Percentiles rank a stretch among this genome's conserved stretches.
Evolutionary conservation across 35 echinoderm and acorn worm genomes (phyloP).

Genomic region (Lytechinus pictus): DNA sequence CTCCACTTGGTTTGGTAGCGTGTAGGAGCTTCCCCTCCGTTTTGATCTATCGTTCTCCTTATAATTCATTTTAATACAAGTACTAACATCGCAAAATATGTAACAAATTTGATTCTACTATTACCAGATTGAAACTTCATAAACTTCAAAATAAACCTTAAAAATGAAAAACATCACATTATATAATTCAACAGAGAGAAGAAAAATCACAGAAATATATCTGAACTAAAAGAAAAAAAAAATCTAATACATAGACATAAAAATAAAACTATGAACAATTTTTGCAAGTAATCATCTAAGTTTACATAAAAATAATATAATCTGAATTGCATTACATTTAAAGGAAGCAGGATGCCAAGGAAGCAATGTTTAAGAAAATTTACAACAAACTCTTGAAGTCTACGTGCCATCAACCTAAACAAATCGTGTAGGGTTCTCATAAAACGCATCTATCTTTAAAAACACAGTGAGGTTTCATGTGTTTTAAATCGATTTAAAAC

Average conservation of each 20-base stretch:
- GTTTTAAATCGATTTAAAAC: no score
- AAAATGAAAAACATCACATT: not conserved
- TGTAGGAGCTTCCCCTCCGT: not conserved
- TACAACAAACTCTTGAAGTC: not conserved
- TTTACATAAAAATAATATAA: not conserved
- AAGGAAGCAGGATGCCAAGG: not conserved
- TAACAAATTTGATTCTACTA: not conserved
- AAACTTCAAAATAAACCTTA: not conserved
- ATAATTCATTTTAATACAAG: not conserved
- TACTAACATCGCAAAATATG: not conserved
- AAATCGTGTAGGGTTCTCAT: not conserved
- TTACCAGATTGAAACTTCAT: not conserved
- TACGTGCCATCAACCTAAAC: not conserved
- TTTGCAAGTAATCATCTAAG: not conserved
- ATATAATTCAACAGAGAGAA: not conserved
- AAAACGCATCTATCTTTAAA: no score
- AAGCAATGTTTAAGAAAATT: not conserved
- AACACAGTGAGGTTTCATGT: no score
- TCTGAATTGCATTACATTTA: slow-evolving; percentile 4
- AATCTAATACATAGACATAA: not conserved
- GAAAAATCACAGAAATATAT: not conserved
- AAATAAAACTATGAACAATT: not conserved
- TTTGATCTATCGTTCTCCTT: not conserved
- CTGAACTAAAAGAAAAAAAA: not conserved
- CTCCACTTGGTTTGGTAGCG: not conserved